Evolutionary conservation across 2,888 invertebrate species (phyloP).

Genomic region (Notodonta ziczac): DNA sequence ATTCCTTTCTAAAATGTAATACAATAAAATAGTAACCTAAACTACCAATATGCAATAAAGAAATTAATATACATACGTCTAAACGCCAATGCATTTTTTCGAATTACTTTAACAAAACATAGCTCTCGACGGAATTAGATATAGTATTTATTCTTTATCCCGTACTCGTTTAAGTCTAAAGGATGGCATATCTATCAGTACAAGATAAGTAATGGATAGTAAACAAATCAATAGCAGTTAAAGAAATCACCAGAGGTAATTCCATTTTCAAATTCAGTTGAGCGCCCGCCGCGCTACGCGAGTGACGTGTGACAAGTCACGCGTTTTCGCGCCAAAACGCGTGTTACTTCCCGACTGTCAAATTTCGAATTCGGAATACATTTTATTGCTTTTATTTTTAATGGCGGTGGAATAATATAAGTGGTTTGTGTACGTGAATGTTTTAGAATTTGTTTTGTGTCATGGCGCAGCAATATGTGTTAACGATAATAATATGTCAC

Average conservation of each 20-base stretch:
- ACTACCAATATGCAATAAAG: no score
- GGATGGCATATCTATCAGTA: background rate
- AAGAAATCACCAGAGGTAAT: conserved; percentile 26
- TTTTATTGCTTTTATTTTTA: conserved; percentile 17
- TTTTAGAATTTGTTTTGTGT: background rate
- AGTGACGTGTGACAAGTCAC: conserved; percentile 45
- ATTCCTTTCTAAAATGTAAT: no score
- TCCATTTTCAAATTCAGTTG: conserved; percentile 56
- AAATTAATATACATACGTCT: background rate
- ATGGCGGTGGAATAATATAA: conserved; percentile 17
- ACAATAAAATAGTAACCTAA: no score
- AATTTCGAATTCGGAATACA: conserved; percentile 39
- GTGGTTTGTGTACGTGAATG: background rate
- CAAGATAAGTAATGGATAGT: conserved; percentile 25
- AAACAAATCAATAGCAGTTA: conserved; percentile 12
- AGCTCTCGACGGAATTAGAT: background rate
- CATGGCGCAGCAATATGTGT: conserved; percentile 1
- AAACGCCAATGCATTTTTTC: background rate
- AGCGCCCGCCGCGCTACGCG: conserved; percentile 56
- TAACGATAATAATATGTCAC: background rate
- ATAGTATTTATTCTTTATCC: background rate
- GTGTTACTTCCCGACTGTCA: conserved; percentile 53
- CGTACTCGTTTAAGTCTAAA: background rate
- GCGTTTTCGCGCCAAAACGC: conserved; percentile 65
- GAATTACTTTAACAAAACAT: background rate